phyloP scores from a whole-genome alignment of 2,888 invertebrate species.

The Heliconius hortense region DNA sequence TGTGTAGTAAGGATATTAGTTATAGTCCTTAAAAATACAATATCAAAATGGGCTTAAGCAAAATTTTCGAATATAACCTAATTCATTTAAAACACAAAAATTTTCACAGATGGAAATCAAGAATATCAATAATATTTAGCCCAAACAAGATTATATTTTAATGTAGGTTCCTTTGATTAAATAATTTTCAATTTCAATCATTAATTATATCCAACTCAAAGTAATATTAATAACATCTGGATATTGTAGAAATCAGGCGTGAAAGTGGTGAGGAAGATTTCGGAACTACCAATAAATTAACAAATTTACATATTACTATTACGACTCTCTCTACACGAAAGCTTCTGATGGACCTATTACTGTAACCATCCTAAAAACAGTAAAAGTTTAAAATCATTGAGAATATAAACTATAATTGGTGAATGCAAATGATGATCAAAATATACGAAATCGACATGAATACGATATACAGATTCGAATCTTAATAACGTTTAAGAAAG shows the following conservation, averaged over 20 bases:
- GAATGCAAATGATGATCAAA: slow-evolving; percentile 10
- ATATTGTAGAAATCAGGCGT: slow-evolving; percentile 67
- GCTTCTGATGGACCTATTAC: slow-evolving; percentile 26
- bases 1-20: neutral
- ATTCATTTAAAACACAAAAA: no score
- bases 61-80: no score
- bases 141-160: neutral
- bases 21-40: neutral
- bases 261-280: slow-evolving; percentile 70
- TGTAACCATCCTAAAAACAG: slow-evolving; percentile 1
- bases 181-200: neutral
- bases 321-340: slow-evolving; percentile 36
- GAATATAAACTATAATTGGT: neutral
- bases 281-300: slow-evolving; percentile 64
- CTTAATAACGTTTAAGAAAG: neutral
- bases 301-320: slow-evolving; percentile 61
- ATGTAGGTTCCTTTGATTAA: neutral
- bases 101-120: neutral
- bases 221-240: slow-evolving; percentile 26
- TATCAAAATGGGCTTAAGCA: neutral
- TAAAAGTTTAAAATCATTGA: neutral
- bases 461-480: neutral
- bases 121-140: neutral
- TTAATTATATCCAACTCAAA: neutral
- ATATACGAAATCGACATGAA: neutral